Percentiles rank a stretch among this genome's conserved stretches.
phyloP scores from a whole-genome alignment of 2,888 invertebrate species.

The Phyllotreta striolata region DNA sequence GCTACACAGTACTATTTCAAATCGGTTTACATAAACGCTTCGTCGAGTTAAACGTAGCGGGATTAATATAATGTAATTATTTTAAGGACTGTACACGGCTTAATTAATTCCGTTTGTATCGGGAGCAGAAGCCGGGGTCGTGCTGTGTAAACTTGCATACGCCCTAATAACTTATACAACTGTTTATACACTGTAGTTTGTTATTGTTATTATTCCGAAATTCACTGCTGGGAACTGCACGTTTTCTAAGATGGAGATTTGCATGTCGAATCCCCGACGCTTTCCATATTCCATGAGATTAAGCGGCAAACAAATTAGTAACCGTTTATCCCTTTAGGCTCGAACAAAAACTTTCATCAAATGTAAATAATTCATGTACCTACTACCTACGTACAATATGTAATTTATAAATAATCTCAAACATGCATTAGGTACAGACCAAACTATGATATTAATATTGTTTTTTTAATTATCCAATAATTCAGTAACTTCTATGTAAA shows the following conservation, averaged over 20 bases:
- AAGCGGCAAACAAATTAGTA: slow-evolving; percentile 39
- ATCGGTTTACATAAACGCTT: background rate
- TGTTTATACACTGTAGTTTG: slow-evolving; percentile 37
- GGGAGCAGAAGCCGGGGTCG: slow-evolving; percentile 19
- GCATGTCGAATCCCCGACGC: slow-evolving; percentile 42
- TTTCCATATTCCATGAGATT: slow-evolving; percentile 34
- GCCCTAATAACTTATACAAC: slow-evolving; percentile 36
- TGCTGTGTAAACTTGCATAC: slow-evolving; percentile 32
- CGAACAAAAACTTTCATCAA: background rate
- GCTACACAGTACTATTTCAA: too few relatives aligned
- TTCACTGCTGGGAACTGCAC: slow-evolving; percentile 24
- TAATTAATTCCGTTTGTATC: slow-evolving; percentile 31
- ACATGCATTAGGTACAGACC: too few relatives aligned
- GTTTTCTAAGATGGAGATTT: slow-evolving; percentile 35
- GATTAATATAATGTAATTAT: slow-evolving; percentile 13
- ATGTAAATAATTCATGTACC: too few relatives aligned
- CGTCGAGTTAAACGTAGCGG: background rate
- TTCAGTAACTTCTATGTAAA: too few relatives aligned
- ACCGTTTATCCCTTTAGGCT: slow-evolving; percentile 18
- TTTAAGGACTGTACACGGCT: slow-evolving; percentile 4
- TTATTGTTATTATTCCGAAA: slow-evolving; percentile 40
- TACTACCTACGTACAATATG: too few relatives aligned
- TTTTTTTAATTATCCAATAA: too few relatives aligned
- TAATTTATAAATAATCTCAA: too few relatives aligned
- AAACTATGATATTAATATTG: too few relatives aligned